Percentiles rank a stretch among this genome's conserved stretches.
These are phyloP conservation scores for Hemicentrotus pulcherrimus DNA, from an alignment of 35 echinoderm and acorn worm genomes.

Conservation along the genomic window DNA sequence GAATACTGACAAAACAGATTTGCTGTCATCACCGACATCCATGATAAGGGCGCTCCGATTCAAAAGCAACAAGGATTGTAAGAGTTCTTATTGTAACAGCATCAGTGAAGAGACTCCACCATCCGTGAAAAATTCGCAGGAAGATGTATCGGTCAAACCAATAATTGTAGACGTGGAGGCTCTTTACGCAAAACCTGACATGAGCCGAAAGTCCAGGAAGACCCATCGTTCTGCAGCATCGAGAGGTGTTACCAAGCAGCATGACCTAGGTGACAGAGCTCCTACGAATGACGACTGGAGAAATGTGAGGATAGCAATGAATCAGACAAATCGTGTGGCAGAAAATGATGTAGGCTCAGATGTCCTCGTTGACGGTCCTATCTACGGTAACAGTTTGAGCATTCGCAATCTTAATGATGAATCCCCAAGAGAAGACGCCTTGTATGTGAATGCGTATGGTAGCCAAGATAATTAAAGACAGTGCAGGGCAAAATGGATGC, in stretches of 20 bases:
- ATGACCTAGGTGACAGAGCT: no score
- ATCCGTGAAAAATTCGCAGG: no score
- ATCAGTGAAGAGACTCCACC: no score
- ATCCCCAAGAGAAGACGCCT: neutral
- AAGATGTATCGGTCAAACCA: no score
- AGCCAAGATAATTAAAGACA: neutral
- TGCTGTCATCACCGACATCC: no score
- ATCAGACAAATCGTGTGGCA: neutral
- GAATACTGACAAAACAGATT: no score
- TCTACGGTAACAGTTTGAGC: neutral
- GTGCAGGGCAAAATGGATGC: neutral
- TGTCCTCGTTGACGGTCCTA: neutral
- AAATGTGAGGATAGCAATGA: neutral
- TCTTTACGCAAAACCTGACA: neutral
- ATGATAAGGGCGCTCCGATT: no score
- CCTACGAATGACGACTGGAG: neutral
- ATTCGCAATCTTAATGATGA: neutral
- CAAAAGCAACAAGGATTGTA: no score
- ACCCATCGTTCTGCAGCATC: neutral
- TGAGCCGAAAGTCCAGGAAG: neutral
- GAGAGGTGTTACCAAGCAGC: no score
- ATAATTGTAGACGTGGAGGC: no score
- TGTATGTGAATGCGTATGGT: neutral
- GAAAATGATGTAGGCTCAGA: neutral
- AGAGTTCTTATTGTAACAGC: no score